Percentiles rank a stretch among this genome's conserved stretches.
These are phyloP conservation scores for Odontamblyopus lacepedii DNA, from an alignment of 2,797 vertebrate species.

Conservation along the genomic window DNA sequence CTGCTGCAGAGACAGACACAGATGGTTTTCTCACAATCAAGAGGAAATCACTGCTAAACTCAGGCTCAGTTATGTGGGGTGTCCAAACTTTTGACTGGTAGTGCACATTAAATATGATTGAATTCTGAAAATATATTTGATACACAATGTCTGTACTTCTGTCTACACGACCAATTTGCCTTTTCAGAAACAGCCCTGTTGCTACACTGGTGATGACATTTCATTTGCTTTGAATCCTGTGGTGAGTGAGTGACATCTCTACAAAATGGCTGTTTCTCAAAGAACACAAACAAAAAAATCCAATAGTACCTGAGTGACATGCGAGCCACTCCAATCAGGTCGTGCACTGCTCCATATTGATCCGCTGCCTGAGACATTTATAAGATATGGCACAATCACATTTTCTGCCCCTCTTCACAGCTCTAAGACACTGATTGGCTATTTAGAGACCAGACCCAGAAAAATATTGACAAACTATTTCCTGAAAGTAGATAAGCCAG, in stretches of 20 bases:
- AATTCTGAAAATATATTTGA: not conserved
- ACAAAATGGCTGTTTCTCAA: slow-evolving; percentile 23
- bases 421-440: slow-evolving; percentile 33
- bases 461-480: slow-evolving; percentile 45
- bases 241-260: not conserved
- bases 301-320: slow-evolving; percentile 44
- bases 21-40: no score
- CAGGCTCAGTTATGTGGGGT: no score
- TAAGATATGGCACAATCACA: slow-evolving; percentile 31
- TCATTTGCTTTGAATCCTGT: slow-evolving; percentile 16
- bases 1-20: no score
- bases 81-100: no score
- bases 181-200: not conserved
- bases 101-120: no score
- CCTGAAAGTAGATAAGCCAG: slow-evolving; percentile 17
- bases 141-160: not conserved
- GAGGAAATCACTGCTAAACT: no score
- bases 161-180: not conserved
- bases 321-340: slow-evolving; percentile 28
- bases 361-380: slow-evolving; percentile 40
- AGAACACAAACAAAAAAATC: slow-evolving; percentile 37
- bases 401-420: slow-evolving; percentile 29
- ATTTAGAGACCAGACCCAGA: slow-evolving; percentile 28
- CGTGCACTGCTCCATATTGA: slow-evolving; percentile 44
- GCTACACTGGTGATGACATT: slow-evolving; percentile 19